Conservation (phyloP, 2,797 vertebrate species). For the Erethizon dorsatum region DNA sequence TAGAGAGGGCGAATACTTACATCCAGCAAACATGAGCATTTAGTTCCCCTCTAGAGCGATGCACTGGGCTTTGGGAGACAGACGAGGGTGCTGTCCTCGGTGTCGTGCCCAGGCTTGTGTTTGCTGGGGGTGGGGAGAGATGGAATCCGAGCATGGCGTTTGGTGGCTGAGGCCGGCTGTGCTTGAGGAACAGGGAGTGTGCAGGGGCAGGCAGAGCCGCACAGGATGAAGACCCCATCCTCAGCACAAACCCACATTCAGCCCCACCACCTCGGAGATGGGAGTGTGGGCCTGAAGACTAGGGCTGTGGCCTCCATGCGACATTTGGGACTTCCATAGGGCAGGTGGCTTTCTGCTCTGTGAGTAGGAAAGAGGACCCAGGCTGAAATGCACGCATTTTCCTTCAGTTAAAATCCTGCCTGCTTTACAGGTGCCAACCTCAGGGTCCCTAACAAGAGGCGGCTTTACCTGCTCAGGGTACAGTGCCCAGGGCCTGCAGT, state of each 20-base stretch:
- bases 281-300: not conserved
- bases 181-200: fast-evolving
- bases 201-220: fast-evolving
- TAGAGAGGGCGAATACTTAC: fast-evolving
- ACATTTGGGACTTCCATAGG: too few relatives aligned
- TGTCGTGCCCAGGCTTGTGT: not conserved
- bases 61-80: not conserved
- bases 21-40: fast-evolving
- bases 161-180: fast-evolving
- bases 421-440: not conserved
- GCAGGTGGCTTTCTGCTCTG: not conserved
- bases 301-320: not conserved
- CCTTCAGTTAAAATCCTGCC: too few relatives aligned
- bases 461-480: not conserved
- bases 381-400: not conserved
- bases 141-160: too few relatives aligned
- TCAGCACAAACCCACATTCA: fast-evolving
- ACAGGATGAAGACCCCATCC: fast-evolving
- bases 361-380: too few relatives aligned
- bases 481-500: fast-evolving
- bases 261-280: fast-evolving
- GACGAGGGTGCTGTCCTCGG: too few relatives aligned
- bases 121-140: not conserved
- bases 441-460: not conserved
- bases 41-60: not conserved